Conservation (phyloP, 2,888 invertebrate genomes). For the Drosophila sordidapex region DNA sequence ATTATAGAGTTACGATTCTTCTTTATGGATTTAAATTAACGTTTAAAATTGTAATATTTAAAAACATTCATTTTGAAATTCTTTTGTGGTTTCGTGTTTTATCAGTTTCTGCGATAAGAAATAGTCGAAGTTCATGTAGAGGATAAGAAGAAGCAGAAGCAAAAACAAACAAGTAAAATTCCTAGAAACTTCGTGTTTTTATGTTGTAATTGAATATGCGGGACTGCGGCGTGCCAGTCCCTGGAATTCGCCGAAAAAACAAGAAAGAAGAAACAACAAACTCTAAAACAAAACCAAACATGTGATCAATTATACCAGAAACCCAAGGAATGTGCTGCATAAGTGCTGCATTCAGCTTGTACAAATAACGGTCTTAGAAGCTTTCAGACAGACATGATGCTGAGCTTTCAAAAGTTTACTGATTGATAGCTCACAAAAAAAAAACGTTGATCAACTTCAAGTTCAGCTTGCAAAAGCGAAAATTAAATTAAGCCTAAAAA, state of each 20-base stretch:
- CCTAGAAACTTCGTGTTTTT: slow-evolving; percentile 33
- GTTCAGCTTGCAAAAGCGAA: slow-evolving; percentile 32
- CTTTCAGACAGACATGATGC: not conserved
- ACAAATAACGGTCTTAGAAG: not conserved
- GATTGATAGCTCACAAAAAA: not conserved
- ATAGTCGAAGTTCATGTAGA: not conserved
- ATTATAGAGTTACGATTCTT: not conserved
- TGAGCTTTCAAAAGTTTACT: slow-evolving; percentile 13
- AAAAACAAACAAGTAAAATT: slow-evolving; percentile 30
- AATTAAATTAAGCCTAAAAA: slow-evolving; percentile 30
- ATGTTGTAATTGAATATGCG: slow-evolving; percentile 47
- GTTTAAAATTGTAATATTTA: not conserved
- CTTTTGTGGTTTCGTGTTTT: slow-evolving; percentile 4
- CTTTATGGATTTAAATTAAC: not conserved
- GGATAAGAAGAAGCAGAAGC: not conserved
- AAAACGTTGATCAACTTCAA: slow-evolving; percentile 26
- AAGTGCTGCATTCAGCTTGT: not conserved
- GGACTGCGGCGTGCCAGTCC: slow-evolving; percentile 1
- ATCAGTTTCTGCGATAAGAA: slow-evolving; percentile 48
- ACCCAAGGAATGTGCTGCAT: slow-evolving; percentile 30
- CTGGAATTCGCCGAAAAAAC: slow-evolving; percentile 26
- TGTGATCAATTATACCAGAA: slow-evolving; percentile 26
- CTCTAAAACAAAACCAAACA: slow-evolving; percentile 5
- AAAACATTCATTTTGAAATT: not conserved
- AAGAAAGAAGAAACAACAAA: not conserved